These are phyloP conservation scores for Loxodonta africana DNA, from an alignment of 2,113 vertebrate species.

Conservation along the genomic window DNA sequence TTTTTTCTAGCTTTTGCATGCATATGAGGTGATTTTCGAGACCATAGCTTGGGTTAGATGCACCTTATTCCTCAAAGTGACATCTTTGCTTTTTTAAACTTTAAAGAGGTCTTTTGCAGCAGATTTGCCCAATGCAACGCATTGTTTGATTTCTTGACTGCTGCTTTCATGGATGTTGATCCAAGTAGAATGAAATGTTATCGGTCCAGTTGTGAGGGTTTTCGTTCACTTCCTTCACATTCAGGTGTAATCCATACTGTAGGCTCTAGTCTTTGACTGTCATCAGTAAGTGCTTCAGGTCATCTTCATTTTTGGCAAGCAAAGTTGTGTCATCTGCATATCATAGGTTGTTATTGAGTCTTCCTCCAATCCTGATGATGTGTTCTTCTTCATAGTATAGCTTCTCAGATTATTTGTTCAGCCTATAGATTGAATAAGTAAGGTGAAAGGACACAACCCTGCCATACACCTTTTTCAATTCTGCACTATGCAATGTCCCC, in stretches of 20 bases:
- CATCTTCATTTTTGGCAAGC: neutral
- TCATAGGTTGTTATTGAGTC: neutral
- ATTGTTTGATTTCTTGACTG: no score
- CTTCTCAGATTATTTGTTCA: neutral
- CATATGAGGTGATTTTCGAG: no score
- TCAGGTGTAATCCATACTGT: neutral
- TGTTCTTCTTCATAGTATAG: neutral
- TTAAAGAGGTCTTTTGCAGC: no score
- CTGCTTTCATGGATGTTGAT: no score
- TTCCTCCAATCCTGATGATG: neutral
- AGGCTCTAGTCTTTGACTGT: neutral
- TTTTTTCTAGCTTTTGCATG: no score
- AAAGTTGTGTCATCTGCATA: neutral
- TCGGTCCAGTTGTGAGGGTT: neutral
- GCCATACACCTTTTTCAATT: neutral
- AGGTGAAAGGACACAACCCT: neutral
- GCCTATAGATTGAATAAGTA: neutral
- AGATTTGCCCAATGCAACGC: no score
- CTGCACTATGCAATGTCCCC: neutral
- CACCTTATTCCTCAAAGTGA: no score
- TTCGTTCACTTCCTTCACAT: neutral
- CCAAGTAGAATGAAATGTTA: neutral
- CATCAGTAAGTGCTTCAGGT: neutral
- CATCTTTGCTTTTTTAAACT: no score
- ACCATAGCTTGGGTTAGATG: no score